phyloP scores from a whole-genome alignment of 2,797 vertebrate species.

The Gallirallus australis region DNA sequence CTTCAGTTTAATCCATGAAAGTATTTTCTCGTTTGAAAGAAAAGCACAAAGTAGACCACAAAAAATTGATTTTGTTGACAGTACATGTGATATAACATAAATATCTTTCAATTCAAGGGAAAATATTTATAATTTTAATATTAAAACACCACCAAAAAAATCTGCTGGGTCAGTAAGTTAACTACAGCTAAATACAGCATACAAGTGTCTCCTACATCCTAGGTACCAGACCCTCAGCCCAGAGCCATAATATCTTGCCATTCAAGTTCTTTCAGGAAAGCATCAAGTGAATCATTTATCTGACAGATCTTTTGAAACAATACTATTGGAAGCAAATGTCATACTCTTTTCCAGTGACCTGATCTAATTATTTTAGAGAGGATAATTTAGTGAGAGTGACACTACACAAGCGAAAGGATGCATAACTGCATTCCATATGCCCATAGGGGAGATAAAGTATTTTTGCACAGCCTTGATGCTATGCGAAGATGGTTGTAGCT shows the following conservation, averaged over 20 bases:
- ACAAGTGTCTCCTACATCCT: neutral
- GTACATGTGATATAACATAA: neutral
- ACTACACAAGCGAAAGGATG: neutral
- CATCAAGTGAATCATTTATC: neutral
- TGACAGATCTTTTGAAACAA: neutral
- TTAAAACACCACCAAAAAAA: neutral
- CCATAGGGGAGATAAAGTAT: neutral
- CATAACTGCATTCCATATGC: neutral
- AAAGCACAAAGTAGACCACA: neutral
- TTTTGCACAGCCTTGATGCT: neutral
- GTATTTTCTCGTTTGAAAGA: slow-evolving; percentile 5
- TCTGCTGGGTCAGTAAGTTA: neutral
- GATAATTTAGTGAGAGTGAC: neutral
- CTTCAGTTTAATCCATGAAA: neutral
- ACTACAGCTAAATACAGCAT: neutral
- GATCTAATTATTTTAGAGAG: neutral
- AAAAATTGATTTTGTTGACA: slow-evolving; percentile 25
- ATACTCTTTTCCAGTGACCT: neutral
- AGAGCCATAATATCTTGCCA: neutral
- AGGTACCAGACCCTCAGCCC: neutral
- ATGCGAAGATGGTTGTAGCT: neutral
- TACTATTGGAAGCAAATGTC: neutral
- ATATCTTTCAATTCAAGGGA: neutral
- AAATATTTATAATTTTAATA: neutral
- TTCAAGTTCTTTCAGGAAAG: neutral